These are phyloP conservation scores for Leptatherina wallacei DNA, from an alignment of 2,797 vertebrate genomes.

Conservation along the genomic window DNA sequence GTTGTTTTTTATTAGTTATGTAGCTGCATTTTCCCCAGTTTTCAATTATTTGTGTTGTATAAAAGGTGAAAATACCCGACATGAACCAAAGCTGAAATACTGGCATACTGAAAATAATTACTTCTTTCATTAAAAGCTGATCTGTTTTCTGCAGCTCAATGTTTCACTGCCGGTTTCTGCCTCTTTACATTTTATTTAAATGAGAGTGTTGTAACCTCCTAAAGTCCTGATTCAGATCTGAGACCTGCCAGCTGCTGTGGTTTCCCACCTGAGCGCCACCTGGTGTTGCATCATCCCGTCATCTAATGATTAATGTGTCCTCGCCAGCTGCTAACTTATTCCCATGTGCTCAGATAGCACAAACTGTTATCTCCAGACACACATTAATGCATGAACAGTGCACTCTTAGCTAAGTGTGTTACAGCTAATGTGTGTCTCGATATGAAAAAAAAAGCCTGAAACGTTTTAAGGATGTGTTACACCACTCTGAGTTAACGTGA, in stretches of 20 bases:
- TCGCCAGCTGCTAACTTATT: conserved; percentile 58
- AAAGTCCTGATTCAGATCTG: conserved; percentile 36
- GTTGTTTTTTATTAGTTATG: not conserved
- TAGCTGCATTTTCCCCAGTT: not conserved
- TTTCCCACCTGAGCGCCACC: conserved; percentile 50
- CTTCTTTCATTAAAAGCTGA: not conserved
- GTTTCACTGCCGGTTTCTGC: not conserved
- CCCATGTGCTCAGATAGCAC: conserved; percentile 54
- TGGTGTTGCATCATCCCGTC: conserved; percentile 62
- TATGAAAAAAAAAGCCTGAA: not conserved
- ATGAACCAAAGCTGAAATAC: not conserved
- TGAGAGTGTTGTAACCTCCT: conserved; percentile 6
- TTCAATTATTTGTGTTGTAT: not conserved
- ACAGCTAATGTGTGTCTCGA: not conserved
- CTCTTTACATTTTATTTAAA: conserved; percentile 16
- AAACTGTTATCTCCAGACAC: conserved; percentile 30
- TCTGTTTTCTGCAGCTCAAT: not conserved
- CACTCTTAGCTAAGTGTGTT: not conserved
- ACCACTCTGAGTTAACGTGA: not conserved
- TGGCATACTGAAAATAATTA: not conserved
- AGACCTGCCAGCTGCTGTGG: conserved; percentile 60
- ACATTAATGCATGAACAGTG: conserved; percentile 16
- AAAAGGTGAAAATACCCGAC: not conserved
- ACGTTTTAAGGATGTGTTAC: not conserved
- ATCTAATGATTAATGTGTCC: conserved; percentile 69